Conservation (phyloP, 2,888 invertebrate genomes). For the Leptura quadrifasciata region DNA sequence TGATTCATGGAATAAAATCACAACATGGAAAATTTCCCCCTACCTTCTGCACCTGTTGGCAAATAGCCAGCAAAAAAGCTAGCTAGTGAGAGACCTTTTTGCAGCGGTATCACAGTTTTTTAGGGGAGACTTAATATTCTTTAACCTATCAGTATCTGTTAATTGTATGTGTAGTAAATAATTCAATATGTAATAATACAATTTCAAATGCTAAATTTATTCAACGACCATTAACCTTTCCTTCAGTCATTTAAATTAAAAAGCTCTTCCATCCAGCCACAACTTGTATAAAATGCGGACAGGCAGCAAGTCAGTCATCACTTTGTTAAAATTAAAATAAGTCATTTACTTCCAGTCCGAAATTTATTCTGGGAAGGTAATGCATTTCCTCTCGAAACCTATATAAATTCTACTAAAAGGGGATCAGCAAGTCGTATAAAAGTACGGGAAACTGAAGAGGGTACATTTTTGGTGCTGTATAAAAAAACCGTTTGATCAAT, state of each 20-base stretch:
- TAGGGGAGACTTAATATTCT: too few species aligned
- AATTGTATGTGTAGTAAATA: too few species aligned
- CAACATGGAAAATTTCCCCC: too few species aligned
- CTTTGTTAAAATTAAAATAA: slow-evolving; percentile 55
- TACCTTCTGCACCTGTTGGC: too few species aligned
- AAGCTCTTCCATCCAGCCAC: neutral
- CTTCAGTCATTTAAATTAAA: neutral
- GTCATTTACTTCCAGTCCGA: slow-evolving; percentile 48
- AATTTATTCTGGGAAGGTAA: slow-evolving; percentile 53
- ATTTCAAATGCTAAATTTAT: neutral
- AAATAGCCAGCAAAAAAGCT: too few species aligned
- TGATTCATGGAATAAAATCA: too few species aligned
- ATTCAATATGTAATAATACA: too few species aligned
- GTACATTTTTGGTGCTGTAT: slow-evolving; percentile 29
- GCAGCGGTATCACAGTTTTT: too few species aligned
- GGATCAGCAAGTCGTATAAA: slow-evolving; percentile 50
- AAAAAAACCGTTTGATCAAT: slow-evolving; percentile 27
- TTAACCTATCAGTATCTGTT: too few species aligned
- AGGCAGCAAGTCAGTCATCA: slow-evolving; percentile 40
- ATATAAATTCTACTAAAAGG: slow-evolving; percentile 56
- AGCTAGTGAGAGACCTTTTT: too few species aligned
- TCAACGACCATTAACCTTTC: neutral
- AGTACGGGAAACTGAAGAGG: slow-evolving; percentile 42
- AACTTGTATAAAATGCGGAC: neutral
- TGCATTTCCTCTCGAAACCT: slow-evolving; percentile 54